Base-by-base conservation (phyloP, 2,113 vertebrate genomes). In the Corythoichthys haematopterus region DNA sequence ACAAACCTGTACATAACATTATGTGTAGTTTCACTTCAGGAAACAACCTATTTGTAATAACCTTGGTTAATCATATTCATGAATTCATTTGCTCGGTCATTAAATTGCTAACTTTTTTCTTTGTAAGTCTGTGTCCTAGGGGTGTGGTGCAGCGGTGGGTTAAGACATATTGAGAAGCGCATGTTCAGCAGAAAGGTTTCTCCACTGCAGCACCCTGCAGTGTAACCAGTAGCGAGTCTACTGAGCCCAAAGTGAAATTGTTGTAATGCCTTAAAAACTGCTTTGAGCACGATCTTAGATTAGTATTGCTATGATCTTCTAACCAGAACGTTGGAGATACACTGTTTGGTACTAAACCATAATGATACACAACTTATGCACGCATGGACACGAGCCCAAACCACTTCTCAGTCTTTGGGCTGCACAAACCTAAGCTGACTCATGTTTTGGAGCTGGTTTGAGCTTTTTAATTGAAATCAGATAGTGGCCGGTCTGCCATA, bases 311-410 rank as follows among this genome's bases (percentile, higher is more conserved):
- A 40, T 70, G 62, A 60, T 53, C 45, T 60, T 57, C 51, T 40
- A 43, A 62, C 16, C 46, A 43, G 0, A 20, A 36, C 1, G 33
- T 36, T 36, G 55, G 13, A 6, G 12, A 12, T 14, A 6, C 6
- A 55, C 33, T 57, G 1, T 45, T 66, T 33, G 36, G 2, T 65
- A 47, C 37, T 4, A 13, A 2, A 3, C 45, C 65, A 91, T 87
- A 70, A n/a, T 90, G 69, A 8, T 63, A 66, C 78, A 88, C 46
- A 84, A 61, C 16, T 20, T 14, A 89, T 89, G 89, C 81, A 40
- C 3, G 52, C 16, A 67, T 14, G 28, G 16, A 51, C 45, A 48
- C 9, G 37, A 8, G 52, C 57, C 55, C 56, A 59, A 57, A 66
- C 56, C 52, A 35, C 46, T 48, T 35, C 33, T 65, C 33, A 9